A percentile compares a stretch with the other conserved stretches of the same genome.
Evolutionary conservation across 2,888 invertebrate genomes (phyloP).

Genomic region (Dorcus parallelipipedus): DNA sequence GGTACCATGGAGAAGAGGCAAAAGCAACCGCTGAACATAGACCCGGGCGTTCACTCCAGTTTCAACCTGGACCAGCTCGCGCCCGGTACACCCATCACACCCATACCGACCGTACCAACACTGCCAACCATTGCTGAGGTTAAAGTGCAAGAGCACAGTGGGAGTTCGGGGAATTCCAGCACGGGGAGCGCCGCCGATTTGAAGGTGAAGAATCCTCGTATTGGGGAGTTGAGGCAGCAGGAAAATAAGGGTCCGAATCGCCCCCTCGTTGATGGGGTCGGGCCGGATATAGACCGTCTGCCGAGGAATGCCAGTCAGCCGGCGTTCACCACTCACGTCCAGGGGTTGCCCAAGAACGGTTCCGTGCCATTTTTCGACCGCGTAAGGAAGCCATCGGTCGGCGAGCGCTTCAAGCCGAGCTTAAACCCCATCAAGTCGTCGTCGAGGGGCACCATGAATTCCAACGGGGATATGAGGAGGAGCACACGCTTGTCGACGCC

Average conservation of each 20-base stretch:
- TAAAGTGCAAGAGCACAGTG: slow-evolving; percentile 62
- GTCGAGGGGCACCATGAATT: slow-evolving; percentile 71
- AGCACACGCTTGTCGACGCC: slow-evolving; percentile 45
- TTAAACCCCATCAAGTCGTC: slow-evolving; percentile 77
- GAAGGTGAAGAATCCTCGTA: slow-evolving; percentile 40
- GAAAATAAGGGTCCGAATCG: slow-evolving; percentile 35
- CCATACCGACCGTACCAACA: slow-evolving; percentile 80
- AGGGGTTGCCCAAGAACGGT: slow-evolving; percentile 79
- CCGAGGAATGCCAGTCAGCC: slow-evolving; percentile 86
- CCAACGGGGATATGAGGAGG: slow-evolving; percentile 71
- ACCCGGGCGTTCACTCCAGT: slow-evolving; percentile 86
- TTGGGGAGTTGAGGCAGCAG: slow-evolving; percentile 47
- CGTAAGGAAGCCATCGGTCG: slow-evolving; percentile 78
- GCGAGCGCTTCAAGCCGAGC: slow-evolving; percentile 81
- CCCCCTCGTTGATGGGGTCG: slow-evolving; percentile 30
- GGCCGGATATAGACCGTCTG: slow-evolving; percentile 39
- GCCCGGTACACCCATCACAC: slow-evolving; percentile 69
- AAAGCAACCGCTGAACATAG: slow-evolving; percentile 88
- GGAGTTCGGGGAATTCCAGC: slow-evolving; percentile 55
- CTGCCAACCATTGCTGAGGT: slow-evolving; percentile 89
- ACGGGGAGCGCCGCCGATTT: slow-evolving; percentile 48
- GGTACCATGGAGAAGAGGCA: slow-evolving; percentile 86
- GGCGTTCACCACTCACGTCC: slow-evolving; percentile 72
- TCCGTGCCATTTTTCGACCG: slow-evolving; percentile 88
- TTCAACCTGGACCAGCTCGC: slow-evolving; percentile 82